Percentiles rank a stretch among this genome's conserved stretches.
These are phyloP conservation scores for Rhynchophorus ferrugineus DNA, from an alignment of 1,140 invertebrate species.

Conservation along the genomic window DNA sequence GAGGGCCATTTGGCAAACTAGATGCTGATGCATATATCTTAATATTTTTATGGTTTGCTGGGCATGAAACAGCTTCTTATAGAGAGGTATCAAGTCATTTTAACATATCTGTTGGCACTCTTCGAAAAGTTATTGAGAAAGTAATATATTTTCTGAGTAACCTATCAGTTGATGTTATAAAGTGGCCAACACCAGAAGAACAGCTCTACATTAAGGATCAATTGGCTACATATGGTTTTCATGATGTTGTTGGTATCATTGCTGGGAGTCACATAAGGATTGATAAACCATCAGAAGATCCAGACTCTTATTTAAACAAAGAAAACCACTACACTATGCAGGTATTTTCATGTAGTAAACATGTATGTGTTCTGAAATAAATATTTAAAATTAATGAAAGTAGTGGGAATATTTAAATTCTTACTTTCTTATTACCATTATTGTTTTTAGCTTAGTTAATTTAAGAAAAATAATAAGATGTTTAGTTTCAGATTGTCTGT, in stretches of 20 bases:
- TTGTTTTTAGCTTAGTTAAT: too few species aligned
- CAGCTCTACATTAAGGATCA: constrained; percentile 23
- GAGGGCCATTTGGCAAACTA: constrained; percentile 20
- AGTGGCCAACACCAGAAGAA: constrained; percentile 29
- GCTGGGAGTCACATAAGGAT: constrained; percentile 33
- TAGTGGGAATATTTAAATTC: too few species aligned
- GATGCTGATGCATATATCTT: constrained; percentile 16
- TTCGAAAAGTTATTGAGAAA: constrained; percentile 29
- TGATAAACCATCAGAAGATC: constrained; percentile 23
- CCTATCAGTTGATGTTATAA: constrained; percentile 25
- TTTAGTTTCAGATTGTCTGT: constrained; percentile 19
- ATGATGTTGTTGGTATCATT: constrained; percentile 28
- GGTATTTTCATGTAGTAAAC: constrained; percentile 9
- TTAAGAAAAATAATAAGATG: constrained; percentile 3
- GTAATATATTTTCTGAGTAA: constrained; percentile 28
- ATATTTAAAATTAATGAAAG: constrained; percentile 1
- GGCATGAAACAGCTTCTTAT: constrained; percentile 32
- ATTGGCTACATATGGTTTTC: constrained; percentile 28
- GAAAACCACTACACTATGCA: constrained; percentile 30
- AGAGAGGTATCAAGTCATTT: constrained; percentile 34
- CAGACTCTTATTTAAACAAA: constrained; percentile 31
- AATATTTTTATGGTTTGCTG: constrained; percentile 35
- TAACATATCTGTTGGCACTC: constrained; percentile 28
- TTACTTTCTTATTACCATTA: too few species aligned
- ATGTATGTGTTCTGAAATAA: neutral